Evolutionary conservation across 2,797 vertebrate genomes (phyloP).

Genomic region (Fringilla coelebs): DNA sequence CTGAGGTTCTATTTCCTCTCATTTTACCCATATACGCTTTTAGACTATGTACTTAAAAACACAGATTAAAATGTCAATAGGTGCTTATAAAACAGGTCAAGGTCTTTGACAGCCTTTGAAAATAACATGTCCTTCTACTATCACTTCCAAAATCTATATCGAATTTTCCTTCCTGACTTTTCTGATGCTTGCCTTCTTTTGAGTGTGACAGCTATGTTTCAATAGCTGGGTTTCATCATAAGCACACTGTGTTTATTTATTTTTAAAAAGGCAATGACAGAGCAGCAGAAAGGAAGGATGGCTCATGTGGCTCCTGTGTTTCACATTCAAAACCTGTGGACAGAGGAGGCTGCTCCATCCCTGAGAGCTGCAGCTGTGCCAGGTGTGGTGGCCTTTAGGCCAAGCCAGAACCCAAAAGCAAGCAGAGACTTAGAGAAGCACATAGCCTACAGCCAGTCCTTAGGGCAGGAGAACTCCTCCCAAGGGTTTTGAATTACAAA

Average conservation of each 20-base stretch:
- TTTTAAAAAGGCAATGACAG: background rate
- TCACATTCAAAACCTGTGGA: background rate
- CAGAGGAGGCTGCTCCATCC: rapidly evolving
- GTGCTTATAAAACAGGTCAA: background rate
- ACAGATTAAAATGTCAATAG: background rate
- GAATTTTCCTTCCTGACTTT: background rate
- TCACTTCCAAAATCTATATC: background rate
- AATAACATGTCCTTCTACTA: background rate
- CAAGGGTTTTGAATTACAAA: background rate
- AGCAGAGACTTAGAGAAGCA: background rate
- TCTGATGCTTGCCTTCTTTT: background rate
- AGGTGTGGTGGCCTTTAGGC: background rate
- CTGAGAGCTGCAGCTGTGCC: background rate
- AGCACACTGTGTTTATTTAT: background rate
- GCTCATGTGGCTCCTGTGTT: background rate
- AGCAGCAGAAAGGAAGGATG: background rate
- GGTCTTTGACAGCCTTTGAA: background rate
- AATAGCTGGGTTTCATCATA: background rate
- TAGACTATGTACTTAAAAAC: background rate
- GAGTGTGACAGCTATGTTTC: background rate
- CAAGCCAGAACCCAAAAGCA: background rate
- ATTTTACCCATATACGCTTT: background rate
- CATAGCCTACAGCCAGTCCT: rapidly evolving
- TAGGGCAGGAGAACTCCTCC: rapidly evolving
- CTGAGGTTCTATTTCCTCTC: background rate